phyloP scores from a whole-genome alignment of 2,888 invertebrate genomes.

The Oegoconia quadripuncta region DNA sequence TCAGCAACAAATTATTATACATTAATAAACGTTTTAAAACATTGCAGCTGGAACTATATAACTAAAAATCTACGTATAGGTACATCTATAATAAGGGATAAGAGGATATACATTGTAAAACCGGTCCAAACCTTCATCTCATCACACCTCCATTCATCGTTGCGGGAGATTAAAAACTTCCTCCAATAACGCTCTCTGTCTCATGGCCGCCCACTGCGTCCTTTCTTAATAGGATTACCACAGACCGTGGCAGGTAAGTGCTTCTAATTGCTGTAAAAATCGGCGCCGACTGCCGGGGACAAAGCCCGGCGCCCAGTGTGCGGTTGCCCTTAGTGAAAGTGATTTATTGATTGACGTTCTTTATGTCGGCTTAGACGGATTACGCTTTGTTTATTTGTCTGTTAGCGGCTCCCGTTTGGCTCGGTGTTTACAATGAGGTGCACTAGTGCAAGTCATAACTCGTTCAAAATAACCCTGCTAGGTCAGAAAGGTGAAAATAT shows the following conservation, averaged over 20 bases:
- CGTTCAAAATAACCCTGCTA: no score
- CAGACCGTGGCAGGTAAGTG: constrained; percentile 70
- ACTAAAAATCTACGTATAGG: background rate
- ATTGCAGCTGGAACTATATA: no score
- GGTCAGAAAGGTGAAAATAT: background rate
- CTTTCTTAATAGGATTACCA: constrained; percentile 65
- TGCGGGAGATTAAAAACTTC: constrained; percentile 14
- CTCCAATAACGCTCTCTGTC: constrained; percentile 12
- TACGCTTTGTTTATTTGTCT: constrained; percentile 65
- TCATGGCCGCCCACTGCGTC: constrained; percentile 28
- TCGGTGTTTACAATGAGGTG: constrained; percentile 7
- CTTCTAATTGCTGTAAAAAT: constrained; percentile 77
- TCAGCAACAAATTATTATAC: no score
- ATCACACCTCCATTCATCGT: constrained; percentile 28
- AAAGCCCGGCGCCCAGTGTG: constrained; percentile 64
- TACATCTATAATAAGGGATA: background rate
- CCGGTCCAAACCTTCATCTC: constrained; percentile 27
- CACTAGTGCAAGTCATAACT: constrained; percentile 7
- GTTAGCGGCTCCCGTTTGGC: constrained; percentile 49
- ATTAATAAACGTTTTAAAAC: no score
- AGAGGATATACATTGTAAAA: background rate
- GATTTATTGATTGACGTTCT: constrained; percentile 72
- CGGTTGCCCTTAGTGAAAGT: constrained; percentile 61
- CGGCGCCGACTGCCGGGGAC: constrained; percentile 62
- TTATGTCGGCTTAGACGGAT: constrained; percentile 59